These are phyloP conservation scores for Hydrotaea diabolus DNA, from an alignment of 2,888 invertebrate species.

Conservation along the genomic window DNA sequence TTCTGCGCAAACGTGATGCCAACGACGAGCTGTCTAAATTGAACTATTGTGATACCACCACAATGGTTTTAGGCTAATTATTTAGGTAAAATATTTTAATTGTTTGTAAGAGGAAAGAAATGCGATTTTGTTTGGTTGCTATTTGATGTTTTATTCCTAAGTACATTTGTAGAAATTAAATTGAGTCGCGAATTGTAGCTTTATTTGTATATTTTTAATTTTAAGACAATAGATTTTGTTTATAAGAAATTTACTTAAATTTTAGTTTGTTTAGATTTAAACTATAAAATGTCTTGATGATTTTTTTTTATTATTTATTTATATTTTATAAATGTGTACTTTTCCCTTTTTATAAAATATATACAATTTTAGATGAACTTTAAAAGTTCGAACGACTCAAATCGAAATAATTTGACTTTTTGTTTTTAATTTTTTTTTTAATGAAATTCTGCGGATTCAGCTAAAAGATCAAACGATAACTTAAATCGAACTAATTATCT, in stretches of 20 bases:
- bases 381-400: conserved; percentile 37
- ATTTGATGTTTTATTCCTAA: not conserved
- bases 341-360: conserved; percentile 7
- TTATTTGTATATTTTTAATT: not conserved
- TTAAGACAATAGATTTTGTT: not conserved
- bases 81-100: no score
- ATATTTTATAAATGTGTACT: conserved; percentile 4
- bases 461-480: no score
- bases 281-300: no score
- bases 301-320: no score
- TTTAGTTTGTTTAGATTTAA: not conserved
- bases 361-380: conserved; percentile 29
- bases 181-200: not conserved
- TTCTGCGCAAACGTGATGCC: conserved; percentile 74
- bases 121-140: not conserved
- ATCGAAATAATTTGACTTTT: not conserved
- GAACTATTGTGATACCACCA: conserved; percentile 63
- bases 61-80: conserved; percentile 23
- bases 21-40: conserved; percentile 72
- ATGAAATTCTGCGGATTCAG: not conserved
- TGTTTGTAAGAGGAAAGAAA: no score
- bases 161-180: not conserved
- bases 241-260: not conserved
- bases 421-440: not conserved
- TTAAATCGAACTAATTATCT: no score